These are phyloP conservation scores for Samia ricini DNA, from an alignment of 1,140 invertebrate genomes.

Conservation along the genomic window DNA sequence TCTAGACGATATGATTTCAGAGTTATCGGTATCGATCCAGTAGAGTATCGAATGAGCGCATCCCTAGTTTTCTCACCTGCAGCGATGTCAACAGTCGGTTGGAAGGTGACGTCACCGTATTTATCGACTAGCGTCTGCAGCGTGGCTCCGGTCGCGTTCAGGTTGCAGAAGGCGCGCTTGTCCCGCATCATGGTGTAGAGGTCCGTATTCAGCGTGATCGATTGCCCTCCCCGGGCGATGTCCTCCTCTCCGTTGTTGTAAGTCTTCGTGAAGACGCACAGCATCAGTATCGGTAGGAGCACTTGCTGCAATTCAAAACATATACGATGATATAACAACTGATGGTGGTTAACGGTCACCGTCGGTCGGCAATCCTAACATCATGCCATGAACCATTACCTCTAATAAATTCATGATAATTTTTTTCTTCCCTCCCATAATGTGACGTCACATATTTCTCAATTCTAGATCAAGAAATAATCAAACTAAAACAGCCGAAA, in stretches of 20 bases:
- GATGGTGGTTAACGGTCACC: no score
- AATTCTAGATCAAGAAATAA: no score
- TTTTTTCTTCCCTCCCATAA: no score
- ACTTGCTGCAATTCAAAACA: conserved; percentile 41
- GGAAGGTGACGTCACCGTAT: conserved; percentile 20
- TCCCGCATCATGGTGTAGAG: conserved; percentile 24
- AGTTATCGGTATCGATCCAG: no score
- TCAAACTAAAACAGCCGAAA: no score
- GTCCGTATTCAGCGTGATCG: conserved; percentile 23
- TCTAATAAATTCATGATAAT: no score
- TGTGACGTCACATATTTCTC: no score
- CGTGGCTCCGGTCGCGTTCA: background rate
- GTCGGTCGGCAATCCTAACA: no score
- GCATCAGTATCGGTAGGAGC: conserved; percentile 33
- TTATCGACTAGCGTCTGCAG: conserved; percentile 3
- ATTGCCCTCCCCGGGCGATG: background rate
- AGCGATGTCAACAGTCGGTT: conserved; percentile 18
- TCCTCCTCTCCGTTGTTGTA: conserved; percentile 12
- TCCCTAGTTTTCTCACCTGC: conserved; percentile 9
- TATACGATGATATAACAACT: no score
- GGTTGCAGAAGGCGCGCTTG: conserved; percentile 23
- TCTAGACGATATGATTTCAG: no score
- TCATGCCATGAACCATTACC: no score
- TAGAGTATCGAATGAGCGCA: no score
- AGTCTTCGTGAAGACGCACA: conserved; percentile 22